A percentile compares a stretch with the other conserved stretches of the same genome.
Conservation (phyloP, 1,140 invertebrate genomes). For the Cydia strobilella region DNA sequence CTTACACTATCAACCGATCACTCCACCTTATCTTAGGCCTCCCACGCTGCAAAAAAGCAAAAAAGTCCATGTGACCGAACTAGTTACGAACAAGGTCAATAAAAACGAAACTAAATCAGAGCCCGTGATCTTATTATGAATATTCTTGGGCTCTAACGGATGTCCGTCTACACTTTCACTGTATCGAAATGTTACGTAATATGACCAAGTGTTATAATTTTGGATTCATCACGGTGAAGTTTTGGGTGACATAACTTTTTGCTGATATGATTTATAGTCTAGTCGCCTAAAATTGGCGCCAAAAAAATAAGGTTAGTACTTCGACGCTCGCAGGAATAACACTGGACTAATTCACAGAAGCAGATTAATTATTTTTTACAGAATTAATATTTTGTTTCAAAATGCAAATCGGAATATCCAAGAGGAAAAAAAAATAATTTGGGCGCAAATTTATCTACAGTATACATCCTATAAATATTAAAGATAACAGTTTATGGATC, state of each 20-base stretch:
- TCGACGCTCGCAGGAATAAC: too few relatives aligned
- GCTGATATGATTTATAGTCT: not conserved
- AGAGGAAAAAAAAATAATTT: too few relatives aligned
- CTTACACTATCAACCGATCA: not conserved
- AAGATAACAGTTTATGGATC: too few relatives aligned
- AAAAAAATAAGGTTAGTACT: too few relatives aligned
- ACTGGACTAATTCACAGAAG: too few relatives aligned
- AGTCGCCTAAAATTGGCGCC: not conserved
- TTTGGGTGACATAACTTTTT: conserved; percentile 4
- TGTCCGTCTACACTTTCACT: conserved; percentile 20
- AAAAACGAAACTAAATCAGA: conserved; percentile 12
- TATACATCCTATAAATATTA: too few relatives aligned
- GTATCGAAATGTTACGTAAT: conserved; percentile 24
- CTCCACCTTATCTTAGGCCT: not conserved
- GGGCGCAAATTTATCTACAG: too few relatives aligned
- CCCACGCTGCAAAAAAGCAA: not conserved
- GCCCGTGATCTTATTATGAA: conserved; percentile 1
- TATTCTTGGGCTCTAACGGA: conserved; percentile 16
- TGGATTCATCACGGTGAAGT: not conserved
- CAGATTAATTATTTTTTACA: too few relatives aligned
- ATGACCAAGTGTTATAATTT: conserved; percentile 15
- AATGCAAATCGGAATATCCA: too few relatives aligned
- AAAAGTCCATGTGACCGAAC: not conserved
- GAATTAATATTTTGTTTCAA: too few relatives aligned
- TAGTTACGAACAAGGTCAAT: not conserved